A percentile compares a stretch with the other conserved stretches of the same genome.
Evolutionary conservation across 2,888 invertebrate genomes (phyloP).

Genomic region (Nomada hirtipes): DNA sequence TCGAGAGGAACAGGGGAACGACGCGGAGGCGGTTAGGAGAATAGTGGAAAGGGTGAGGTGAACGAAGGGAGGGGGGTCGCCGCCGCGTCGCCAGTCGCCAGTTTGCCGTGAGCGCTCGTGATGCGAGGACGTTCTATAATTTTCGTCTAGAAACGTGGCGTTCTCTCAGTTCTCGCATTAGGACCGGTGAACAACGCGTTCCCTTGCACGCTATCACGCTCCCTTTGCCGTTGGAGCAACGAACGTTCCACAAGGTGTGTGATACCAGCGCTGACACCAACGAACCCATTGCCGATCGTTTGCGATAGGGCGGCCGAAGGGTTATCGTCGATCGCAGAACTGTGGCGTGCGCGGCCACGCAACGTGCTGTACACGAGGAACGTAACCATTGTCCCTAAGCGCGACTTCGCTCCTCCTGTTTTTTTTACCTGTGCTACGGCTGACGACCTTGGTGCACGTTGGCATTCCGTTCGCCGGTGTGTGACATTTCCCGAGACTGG

Average conservation of each 20-base stretch:
- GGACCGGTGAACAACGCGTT: conserved; percentile 44
- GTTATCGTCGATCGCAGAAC: background rate
- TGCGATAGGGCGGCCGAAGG: background rate
- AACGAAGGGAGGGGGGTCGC: conserved; percentile 79
- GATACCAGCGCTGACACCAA: background rate
- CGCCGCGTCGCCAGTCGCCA: conserved; percentile 85
- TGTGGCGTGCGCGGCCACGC: conserved; percentile 54
- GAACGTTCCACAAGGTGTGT: background rate
- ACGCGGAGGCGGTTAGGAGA: conserved; percentile 70
- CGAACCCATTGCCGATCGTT: background rate
- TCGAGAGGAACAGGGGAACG: conserved; percentile 61
- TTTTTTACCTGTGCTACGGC: conserved; percentile 1
- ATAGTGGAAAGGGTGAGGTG: conserved; percentile 69
- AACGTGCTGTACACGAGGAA: conserved; percentile 50
- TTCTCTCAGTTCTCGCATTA: conserved; percentile 57
- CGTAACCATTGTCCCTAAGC: conserved; percentile 1
- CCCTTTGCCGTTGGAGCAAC: background rate
- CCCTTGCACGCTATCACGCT: conserved; percentile 8
- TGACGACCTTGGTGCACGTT: conserved; percentile 1
- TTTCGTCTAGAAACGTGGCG: conserved; percentile 60
- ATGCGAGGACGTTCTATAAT: conserved; percentile 89
- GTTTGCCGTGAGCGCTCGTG: conserved; percentile 93
- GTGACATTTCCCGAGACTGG: conserved; percentile 11
- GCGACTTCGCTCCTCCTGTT: conserved; percentile 23
- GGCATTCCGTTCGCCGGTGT: conserved; percentile 1